A percentile compares a stretch with the other conserved stretches of the same genome.
These are phyloP conservation scores for Drosophila kurseongensis DNA, from an alignment of 1,140 invertebrate genomes.

Conservation along the genomic window DNA sequence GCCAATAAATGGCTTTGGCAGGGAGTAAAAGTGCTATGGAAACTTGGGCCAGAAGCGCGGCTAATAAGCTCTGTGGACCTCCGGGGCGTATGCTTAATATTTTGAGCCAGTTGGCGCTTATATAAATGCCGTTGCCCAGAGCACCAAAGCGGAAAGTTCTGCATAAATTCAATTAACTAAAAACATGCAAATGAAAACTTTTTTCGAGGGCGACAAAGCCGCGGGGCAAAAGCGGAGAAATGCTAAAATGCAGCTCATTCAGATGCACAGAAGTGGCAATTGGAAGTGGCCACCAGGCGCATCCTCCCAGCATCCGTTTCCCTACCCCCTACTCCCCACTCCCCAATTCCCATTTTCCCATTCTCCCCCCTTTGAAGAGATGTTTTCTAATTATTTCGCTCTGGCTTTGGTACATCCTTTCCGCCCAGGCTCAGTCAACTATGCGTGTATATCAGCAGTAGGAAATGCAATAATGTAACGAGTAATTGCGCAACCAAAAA, in stretches of 20 bases:
- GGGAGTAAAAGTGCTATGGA: constrained; percentile 14
- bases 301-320: background rate
- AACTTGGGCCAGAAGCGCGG: constrained; percentile 13
- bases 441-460: constrained; percentile 75
- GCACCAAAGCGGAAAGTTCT: constrained; percentile 70
- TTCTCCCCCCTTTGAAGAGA: constrained; percentile 20
- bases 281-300: constrained; percentile 28
- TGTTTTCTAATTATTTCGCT: constrained; percentile 77
- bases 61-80: constrained; percentile 53
- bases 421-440: constrained; percentile 47
- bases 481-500: constrained; percentile 71
- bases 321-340: background rate
- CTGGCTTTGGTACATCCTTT: constrained; percentile 20
- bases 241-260: constrained; percentile 57
- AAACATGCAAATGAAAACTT: constrained; percentile 82
- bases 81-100: constrained; percentile 63
- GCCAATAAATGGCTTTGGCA: constrained; percentile 32
- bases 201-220: constrained; percentile 52
- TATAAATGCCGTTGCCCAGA: constrained; percentile 61
- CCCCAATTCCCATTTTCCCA: too few species aligned
- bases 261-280: constrained; percentile 58
- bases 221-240: constrained; percentile 31
- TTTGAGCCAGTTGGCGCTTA: constrained; percentile 66
- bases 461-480: constrained; percentile 82
- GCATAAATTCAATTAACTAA: constrained; percentile 82